Percentiles rank a stretch among this genome's conserved stretches.
Evolutionary conservation across 2,113 vertebrate species (phyloP).

Genomic region (Maccullochella peelii): DNA sequence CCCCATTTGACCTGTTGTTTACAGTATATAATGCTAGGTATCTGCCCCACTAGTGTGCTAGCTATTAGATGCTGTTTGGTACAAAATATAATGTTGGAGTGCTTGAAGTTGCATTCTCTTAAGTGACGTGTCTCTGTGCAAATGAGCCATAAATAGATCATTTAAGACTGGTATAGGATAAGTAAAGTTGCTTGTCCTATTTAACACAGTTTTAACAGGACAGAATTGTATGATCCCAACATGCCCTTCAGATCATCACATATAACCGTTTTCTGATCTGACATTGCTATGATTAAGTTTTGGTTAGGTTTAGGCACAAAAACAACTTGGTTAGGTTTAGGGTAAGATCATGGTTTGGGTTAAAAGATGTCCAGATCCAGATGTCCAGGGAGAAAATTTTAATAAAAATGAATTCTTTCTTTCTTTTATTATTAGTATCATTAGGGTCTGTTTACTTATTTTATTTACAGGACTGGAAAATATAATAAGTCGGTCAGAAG

Average conservation of each 20-base stretch:
- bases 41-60: not conserved
- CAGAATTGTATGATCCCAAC: too few species aligned
- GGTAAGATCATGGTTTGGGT: too few species aligned
- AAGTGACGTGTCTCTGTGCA: too few species aligned
- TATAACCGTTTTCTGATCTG: too few species aligned
- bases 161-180: too few species aligned
- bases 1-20: too few species aligned
- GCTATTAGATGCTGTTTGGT: not conserved
- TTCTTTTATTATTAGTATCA: not conserved
- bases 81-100: not conserved
- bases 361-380: too few species aligned
- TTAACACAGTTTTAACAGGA: too few species aligned
- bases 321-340: not conserved
- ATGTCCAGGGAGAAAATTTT: not conserved
- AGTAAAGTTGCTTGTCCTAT: too few species aligned
- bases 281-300: too few species aligned
- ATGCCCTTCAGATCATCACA: too few species aligned
- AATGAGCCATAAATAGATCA: not conserved
- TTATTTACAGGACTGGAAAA: not conserved
- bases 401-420: not conserved
- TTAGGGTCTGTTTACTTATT: not conserved
- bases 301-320: not conserved
- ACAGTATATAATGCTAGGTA: too few species aligned
- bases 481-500: not conserved
- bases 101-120: not conserved